Base-by-base conservation (phyloP, 2,797 vertebrate species). In the Platyrinchus mystaceus region DNA sequence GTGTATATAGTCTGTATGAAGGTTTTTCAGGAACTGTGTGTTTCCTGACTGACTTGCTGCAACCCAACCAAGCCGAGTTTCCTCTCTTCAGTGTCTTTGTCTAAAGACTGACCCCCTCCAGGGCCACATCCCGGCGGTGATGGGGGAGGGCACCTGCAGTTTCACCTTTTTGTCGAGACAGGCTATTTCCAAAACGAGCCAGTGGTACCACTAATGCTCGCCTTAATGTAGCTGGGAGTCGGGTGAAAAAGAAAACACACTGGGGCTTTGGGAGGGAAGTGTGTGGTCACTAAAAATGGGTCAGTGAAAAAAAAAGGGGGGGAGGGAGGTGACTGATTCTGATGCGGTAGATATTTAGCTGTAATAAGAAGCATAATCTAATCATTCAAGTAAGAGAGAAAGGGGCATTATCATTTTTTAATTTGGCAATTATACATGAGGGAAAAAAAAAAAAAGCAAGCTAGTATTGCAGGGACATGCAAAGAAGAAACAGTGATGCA, bases 1-100 rank as follows among this genome's bases (percentile, higher is more conserved):
- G 97, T 52, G 75, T 99, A 87, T 99, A 98, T 97, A 99, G 98
- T 94, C 98, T 99, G 94, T 99, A 98, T 68, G 98, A 99, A 98
- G 98, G 98, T 68, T 98, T 99, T 92, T 99, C 98, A 1, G 99
- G 99, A 89, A 99, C 98, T 0, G 96, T 99, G 84, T 99, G 98
- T 90, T 99, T 99, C 98, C 97, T 99, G 96, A 98, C 99, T 16
- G 98, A 99, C 94, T 97, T 99, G 93, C 98, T 99, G 84, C 98
- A 99, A 53, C 99, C 98, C 28, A 98, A 98, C 89, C 97, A 98
- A 95, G 98, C 99, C 0, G 98, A 99, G 95, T 99, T 99, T 94
- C 98, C 98, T 78, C 98, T 99, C 90, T 99, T 99, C 92, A 98
- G 98, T 34, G 93, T 99, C 90, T 99, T 99, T 98, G 98, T 98